A percentile compares a stretch with the other conserved stretches of the same genome.
These are phyloP conservation scores for Panthera leo DNA, from an alignment of 2,113 vertebrate genomes.

Conservation along the genomic window DNA sequence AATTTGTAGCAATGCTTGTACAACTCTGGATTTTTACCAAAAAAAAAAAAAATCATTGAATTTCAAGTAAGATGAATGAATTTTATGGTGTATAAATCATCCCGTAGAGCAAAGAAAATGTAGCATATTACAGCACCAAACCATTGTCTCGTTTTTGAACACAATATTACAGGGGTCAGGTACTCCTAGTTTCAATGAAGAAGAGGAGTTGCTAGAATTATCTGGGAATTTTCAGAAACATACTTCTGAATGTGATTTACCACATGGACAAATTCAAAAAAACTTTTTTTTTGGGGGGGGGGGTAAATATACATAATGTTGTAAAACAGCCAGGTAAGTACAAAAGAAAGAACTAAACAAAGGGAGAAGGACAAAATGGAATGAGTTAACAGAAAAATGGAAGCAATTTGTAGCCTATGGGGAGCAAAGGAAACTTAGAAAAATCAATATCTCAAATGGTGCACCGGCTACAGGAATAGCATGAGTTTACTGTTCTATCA, in stretches of 20 bases:
- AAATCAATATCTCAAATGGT: not conserved
- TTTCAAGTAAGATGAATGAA: not conserved
- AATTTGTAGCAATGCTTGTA: not conserved
- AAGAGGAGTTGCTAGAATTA: not conserved
- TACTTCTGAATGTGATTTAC: not conserved
- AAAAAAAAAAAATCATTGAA: not conserved
- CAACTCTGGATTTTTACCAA: not conserved
- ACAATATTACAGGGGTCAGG: not conserved
- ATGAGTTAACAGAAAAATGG: not conserved
- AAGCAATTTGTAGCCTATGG: slow-evolving; percentile 13
- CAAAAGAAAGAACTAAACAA: not conserved
- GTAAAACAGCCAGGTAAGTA: not conserved
- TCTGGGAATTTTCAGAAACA: not conserved
- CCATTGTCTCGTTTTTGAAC: not conserved
- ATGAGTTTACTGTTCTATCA: not conserved
- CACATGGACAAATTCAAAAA: not conserved
- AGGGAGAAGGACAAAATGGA: not conserved
- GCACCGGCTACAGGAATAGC: not conserved
- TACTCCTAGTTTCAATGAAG: not conserved
- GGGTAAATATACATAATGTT: not conserved
- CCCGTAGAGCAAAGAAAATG: not conserved
- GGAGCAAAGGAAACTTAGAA: not conserved
- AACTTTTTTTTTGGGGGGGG: not conserved
- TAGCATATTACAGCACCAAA: not conserved
- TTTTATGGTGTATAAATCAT: not conserved